These are phyloP conservation scores for Thamnophis elegans DNA, from an alignment of 2,797 vertebrate species.

Conservation along the genomic window DNA sequence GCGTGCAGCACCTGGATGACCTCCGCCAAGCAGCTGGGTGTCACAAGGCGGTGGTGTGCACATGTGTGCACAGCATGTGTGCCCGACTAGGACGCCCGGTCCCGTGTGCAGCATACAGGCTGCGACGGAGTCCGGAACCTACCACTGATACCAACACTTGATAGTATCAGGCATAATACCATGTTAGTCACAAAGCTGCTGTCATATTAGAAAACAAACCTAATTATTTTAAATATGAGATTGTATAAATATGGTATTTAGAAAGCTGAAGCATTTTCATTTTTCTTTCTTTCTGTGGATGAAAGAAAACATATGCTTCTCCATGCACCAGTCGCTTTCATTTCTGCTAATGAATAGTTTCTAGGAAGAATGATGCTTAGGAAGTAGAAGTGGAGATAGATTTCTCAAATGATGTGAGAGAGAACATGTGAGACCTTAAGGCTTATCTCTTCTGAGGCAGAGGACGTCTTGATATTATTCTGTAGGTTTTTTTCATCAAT, in stretches of 20 bases:
- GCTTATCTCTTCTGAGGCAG: neutral
- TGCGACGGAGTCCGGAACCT: no score
- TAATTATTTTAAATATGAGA: neutral
- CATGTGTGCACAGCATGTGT: no score
- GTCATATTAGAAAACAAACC: neutral
- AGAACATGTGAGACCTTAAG: neutral
- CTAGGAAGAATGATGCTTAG: neutral
- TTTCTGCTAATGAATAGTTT: neutral
- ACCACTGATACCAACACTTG: neutral
- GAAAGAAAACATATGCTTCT: constrained; percentile 25
- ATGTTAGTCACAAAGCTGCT: constrained; percentile 25
- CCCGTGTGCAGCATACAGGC: no score
- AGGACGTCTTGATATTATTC: neutral
- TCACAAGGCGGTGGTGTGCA: no score
- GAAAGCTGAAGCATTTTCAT: constrained; percentile 17
- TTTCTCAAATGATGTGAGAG: neutral
- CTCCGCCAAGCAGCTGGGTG: no score
- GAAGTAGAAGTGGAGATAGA: neutral
- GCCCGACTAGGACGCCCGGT: no score
- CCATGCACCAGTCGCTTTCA: neutral
- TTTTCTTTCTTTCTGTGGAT: neutral
- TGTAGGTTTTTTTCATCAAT: neutral
- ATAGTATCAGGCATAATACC: constrained; percentile 23
- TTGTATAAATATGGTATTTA: constrained; percentile 23
- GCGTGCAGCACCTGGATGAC: no score